Percentiles rank a stretch among this genome's conserved stretches.
Evolutionary conservation across 2,888 invertebrate species (phyloP).

Genomic region (Leucoptera coffeella): DNA sequence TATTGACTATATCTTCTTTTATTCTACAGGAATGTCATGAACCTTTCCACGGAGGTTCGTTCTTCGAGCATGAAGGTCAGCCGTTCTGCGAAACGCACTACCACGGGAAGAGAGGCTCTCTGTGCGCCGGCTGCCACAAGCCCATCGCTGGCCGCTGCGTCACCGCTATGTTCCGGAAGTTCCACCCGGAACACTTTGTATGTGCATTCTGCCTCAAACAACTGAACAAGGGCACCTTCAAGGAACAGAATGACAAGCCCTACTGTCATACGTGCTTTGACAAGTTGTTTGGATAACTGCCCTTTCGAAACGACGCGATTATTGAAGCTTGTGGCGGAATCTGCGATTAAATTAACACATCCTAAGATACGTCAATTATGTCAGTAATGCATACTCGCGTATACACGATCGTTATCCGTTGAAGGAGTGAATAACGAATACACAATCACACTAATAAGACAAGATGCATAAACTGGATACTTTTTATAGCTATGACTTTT

Average conservation of each 20-base stretch:
- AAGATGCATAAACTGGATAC: no score
- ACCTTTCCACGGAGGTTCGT: constrained; percentile 95
- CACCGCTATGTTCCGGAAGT: constrained; percentile 98
- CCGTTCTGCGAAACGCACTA: constrained; percentile 99
- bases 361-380: no score
- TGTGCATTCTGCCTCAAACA: constrained; percentile 99
- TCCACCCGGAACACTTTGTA: constrained; percentile 99
- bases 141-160: constrained; percentile 97
- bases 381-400: no score
- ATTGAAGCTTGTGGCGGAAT: no score
- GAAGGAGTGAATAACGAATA: no score
- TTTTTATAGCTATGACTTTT: no score
- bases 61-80: constrained; percentile 97
- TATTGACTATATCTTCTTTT: no score
- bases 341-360: no score
- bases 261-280: constrained; percentile 98
- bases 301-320: no score
- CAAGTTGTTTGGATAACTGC: constrained; percentile 84
- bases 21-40: constrained; percentile 85
- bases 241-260: constrained; percentile 97
- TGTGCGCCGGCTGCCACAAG: constrained; percentile 96
- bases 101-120: constrained; percentile 92
- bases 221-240: constrained; percentile 98
- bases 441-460: no score
- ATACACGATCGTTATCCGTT: no score